These are phyloP conservation scores for Pituophis catenifer DNA, from an alignment of 2,113 vertebrate species.

Conservation along the genomic window DNA sequence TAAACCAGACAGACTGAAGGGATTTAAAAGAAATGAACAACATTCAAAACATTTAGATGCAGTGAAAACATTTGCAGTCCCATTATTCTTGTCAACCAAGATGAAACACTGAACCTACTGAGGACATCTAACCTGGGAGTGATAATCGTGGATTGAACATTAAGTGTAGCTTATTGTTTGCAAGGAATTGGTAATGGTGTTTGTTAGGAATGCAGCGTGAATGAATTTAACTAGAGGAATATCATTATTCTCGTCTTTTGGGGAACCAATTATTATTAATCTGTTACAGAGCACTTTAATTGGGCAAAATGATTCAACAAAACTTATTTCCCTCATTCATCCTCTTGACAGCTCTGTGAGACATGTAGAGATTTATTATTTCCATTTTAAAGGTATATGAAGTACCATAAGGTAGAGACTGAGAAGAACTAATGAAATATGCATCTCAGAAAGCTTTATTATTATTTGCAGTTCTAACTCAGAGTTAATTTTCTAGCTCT, in stretches of 20 bases:
- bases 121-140: slow-evolving; percentile 68
- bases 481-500: neutral
- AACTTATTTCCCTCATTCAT: slow-evolving; percentile 24
- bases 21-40: slow-evolving; percentile 40
- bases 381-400: slow-evolving; percentile 15
- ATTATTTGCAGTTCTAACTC: neutral
- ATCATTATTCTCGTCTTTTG: slow-evolving; percentile 65
- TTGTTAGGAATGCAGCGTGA: slow-evolving; percentile 58
- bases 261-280: slow-evolving; percentile 67
- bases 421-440: neutral
- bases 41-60: slow-evolving; percentile 58
- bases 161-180: slow-evolving; percentile 72
- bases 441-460: neutral
- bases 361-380: neutral
- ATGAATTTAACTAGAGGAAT: slow-evolving; percentile 57
- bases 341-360: slow-evolving; percentile 5
- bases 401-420: neutral
- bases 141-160: slow-evolving; percentile 69
- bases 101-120: slow-evolving; percentile 54
- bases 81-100: slow-evolving; percentile 76
- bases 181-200: slow-evolving; percentile 60
- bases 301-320: slow-evolving; percentile 71
- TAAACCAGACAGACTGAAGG: slow-evolving; percentile 51
- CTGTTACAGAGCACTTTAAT: slow-evolving; percentile 55
- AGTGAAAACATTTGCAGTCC: slow-evolving; percentile 61